Evolutionary conservation across 2,113 vertebrate genomes (phyloP), one percentile per base, ranked within the genome.

Genomic region (Seriola dumerili): DNA sequence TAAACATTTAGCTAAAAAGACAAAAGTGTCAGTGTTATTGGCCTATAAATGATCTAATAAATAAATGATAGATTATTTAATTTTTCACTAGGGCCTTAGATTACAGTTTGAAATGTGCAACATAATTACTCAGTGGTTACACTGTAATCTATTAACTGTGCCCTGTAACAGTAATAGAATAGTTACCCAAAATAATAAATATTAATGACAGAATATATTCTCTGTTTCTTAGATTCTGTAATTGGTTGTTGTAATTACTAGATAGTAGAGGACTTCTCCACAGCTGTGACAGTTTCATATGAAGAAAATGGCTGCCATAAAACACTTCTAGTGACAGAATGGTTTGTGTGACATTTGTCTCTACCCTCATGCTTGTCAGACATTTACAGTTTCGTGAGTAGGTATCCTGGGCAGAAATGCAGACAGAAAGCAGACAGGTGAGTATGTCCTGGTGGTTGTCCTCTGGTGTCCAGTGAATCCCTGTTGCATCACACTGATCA

Each of bases 401-500:
- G 29, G 3, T 25, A 16, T 61, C 64, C 38, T 70, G 0, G 25
- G 34, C 14, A 58, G 74, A 44, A 72, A 34, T 2, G 14, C 1
- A 21, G 40, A 14, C 10, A 58, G 25, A 72, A 62, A 38, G n/a
- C 40, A 48, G 8, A 76, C 54, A 67, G 81, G 69, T 75, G 70
- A 88, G 38, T 21, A 0, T 13, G 86, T 84, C 69, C 52, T 68
- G n/a, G 25, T 36, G 16, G 61, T 11, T 63, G 44, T 75, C 86
- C 78, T 73, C 59, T 50, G 12, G 48, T 12, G 68, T 88, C 67
- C 72, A 78, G 23, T 61, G 85, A 90, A 89, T 90, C 81, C 72
- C 80, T 76, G 85, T 85, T 90, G 66, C 83, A 88, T 89, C 83
- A 80, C 21, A 14, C 32, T n/a, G 72, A 32, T 66, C 54, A 54